phyloP scores from a whole-genome alignment of 2,888 invertebrate species.

The Mesochorus sp. region DNA sequence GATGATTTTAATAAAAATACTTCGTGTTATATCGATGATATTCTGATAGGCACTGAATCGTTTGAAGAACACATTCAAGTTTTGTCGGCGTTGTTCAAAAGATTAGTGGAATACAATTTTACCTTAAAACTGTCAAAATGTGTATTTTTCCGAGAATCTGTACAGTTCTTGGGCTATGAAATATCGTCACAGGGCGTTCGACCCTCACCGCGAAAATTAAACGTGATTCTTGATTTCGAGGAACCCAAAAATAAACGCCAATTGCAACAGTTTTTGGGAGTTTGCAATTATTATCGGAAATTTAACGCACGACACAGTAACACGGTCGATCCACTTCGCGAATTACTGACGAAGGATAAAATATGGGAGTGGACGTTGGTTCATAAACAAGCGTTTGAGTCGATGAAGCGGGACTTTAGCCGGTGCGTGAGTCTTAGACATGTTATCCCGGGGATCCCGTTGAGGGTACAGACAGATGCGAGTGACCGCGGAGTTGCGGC shows the following conservation, averaged over 20 bases:
- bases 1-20: background rate
- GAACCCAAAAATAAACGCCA: conserved; percentile 43
- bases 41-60: background rate
- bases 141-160: background rate
- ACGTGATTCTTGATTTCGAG: background rate
- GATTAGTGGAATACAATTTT: background rate
- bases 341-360: background rate
- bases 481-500: conserved; percentile 52
- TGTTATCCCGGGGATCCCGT: background rate
- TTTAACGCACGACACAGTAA: conserved; percentile 13
- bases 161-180: background rate
- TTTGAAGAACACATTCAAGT: background rate
- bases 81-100: too few species aligned
- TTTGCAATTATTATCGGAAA: conserved; percentile 19
- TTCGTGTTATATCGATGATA: conserved; percentile 1
- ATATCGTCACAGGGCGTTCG: background rate
- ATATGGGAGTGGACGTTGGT: background rate
- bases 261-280: conserved; percentile 55
- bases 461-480: conserved; percentile 22
- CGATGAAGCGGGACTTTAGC: too few species aligned
- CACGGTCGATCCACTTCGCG: background rate
- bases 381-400: background rate
- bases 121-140: background rate
- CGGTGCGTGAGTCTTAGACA: background rate
- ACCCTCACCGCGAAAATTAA: too few species aligned